Percentiles rank a stretch among this genome's conserved stretches.
These are phyloP conservation scores for Temnothorax longispinosus DNA, from an alignment of 1,140 invertebrate species.

Conservation along the genomic window DNA sequence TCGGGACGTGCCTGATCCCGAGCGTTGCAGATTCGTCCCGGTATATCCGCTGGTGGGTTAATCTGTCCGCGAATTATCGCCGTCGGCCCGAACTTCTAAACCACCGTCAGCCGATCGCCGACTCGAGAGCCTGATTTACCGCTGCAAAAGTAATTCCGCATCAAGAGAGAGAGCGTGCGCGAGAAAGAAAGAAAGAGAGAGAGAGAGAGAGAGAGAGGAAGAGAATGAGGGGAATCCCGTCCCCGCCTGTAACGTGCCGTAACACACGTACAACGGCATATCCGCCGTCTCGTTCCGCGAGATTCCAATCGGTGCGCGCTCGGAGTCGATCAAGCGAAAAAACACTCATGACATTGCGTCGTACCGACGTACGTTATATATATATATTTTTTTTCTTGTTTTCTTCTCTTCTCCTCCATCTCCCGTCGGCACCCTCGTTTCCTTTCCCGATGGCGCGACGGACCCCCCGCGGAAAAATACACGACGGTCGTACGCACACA, in stretches of 20 bases:
- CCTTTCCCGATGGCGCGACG: conserved; percentile 52
- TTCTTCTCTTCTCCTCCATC: neutral
- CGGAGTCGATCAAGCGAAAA: conserved; percentile 46
- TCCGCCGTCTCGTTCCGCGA: conserved; percentile 2
- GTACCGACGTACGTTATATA: conserved; percentile 19
- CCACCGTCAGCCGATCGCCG: conserved; percentile 8
- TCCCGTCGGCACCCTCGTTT: conserved; percentile 40
- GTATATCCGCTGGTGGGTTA: conserved; percentile 58
- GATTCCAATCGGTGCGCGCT: conserved; percentile 30
- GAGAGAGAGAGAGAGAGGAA: neutral
- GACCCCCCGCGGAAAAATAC: conserved; percentile 61
- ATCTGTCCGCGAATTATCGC: conserved; percentile 73
- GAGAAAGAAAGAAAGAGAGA: neutral
- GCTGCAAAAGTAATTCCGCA: conserved; percentile 55
- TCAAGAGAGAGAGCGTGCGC: neutral
- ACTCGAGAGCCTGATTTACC: conserved; percentile 64
- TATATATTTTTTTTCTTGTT: conserved; percentile 4
- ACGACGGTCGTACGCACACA: neutral
- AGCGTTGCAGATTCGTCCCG: conserved; percentile 70
- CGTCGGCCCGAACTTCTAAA: conserved; percentile 65
- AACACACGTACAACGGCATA: neutral
- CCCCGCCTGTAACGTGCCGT: neutral
- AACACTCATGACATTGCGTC: conserved; percentile 39
- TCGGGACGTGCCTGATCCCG: conserved; percentile 70
- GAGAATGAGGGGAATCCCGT: neutral